Evolutionary conservation across 2,888 invertebrate species (phyloP).

Genomic region (Mongoloraphidia duomilia): DNA sequence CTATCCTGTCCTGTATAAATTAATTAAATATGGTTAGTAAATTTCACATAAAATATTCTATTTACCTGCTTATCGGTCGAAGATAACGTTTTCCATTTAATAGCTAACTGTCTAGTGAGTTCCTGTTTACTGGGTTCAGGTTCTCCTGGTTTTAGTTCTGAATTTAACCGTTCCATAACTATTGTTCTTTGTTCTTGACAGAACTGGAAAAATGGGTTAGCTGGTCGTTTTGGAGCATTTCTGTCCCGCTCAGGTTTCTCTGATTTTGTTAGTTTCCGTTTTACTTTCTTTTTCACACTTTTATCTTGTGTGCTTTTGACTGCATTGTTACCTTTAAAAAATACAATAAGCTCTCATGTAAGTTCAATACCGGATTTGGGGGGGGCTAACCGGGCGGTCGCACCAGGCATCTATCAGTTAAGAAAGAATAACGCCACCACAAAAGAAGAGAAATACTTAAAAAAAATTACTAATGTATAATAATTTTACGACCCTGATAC

Average conservation of each 20-base stretch:
- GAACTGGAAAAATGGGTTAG: constrained; percentile 69
- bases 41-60: background rate
- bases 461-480: too few species aligned
- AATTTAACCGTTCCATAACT: constrained; percentile 47
- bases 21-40: background rate
- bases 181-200: constrained; percentile 66
- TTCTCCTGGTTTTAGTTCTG: constrained; percentile 41
- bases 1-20: background rate
- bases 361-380: too few species aligned
- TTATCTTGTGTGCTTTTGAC: constrained; percentile 22
- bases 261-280: constrained; percentile 42
- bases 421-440: too few species aligned
- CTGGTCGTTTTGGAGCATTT: constrained; percentile 63
- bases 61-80: constrained; percentile 55
- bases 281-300: constrained; percentile 27
- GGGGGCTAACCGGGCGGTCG: too few species aligned
- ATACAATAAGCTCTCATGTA: too few species aligned
- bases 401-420: too few species aligned
- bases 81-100: constrained; percentile 55
- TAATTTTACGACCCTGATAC: too few species aligned
- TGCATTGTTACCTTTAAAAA: constrained; percentile 8
- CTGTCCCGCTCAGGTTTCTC: constrained; percentile 50
- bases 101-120: constrained; percentile 56
- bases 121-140: constrained; percentile 60
- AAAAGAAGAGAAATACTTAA: too few species aligned